Base-by-base conservation (phyloP, 2,797 vertebrate genomes). In the Eremophila alpestris region DNA sequence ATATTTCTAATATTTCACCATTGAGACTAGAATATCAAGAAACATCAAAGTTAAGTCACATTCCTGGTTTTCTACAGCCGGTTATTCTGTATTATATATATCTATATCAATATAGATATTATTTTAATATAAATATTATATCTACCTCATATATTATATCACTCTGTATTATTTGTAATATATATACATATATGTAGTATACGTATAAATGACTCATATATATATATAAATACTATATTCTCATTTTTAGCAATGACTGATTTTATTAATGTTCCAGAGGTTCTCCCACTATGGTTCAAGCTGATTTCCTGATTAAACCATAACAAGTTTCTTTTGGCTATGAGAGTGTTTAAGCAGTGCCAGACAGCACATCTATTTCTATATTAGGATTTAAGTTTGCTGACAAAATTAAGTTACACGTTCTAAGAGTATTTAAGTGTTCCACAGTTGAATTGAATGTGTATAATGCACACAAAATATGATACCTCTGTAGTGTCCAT, bases 401-500 rank as follows among this genome's bases (percentile, higher is more conserved):
- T 58, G 10, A 74, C 1, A 58, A 78, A 27, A 55, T 51, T 40
- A 74, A 56, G 30, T 74, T 20, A 7, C 4, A 15, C 24, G 4
- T 40, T 83, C 13, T 83, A 32, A 74, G 8, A 55, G 7, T 27
- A 70, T 46, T 83, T 76, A 75, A 23, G 5, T 30, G 8, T 30
- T 51, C 19, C 27, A 62, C 11, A 77, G 10, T 45, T 82, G 38
- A 32, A 63, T 0, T 36, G 43, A 70, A 58, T 14, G 32, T 2
- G 5, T 5, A 26, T 5, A 65, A 67, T 12, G 13, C 9, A 16
- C 9, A 19, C 3, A 26, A 17, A 55, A 21, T 58, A 63, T 30
- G 11, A 77, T 18, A 7, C 14, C 13, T 70, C 4, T 46, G 14
- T 40, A 48, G 45, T 0, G 1, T 29, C 27, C 0, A 0, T 43